A percentile compares a stretch with the other conserved stretches of the same genome.
These are phyloP conservation scores for Erynnis tages DNA, from an alignment of 2,888 invertebrate genomes.

Conservation along the genomic window DNA sequence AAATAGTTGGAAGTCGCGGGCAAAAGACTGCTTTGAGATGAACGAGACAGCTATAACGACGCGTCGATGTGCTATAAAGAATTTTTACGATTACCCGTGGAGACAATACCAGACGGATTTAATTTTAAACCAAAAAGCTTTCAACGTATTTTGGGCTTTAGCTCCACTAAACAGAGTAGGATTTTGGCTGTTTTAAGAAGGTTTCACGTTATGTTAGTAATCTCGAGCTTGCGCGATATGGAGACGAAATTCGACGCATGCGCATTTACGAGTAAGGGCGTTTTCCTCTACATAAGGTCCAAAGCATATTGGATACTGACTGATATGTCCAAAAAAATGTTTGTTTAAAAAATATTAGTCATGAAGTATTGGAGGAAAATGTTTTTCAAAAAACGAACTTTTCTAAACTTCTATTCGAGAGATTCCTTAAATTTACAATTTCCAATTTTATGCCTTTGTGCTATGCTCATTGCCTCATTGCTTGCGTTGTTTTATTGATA, in stretches of 20 bases:
- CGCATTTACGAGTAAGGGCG: constrained; percentile 48
- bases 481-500: too few relatives aligned
- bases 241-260: constrained; percentile 39
- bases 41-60: not conserved
- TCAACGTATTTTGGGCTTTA: constrained; percentile 4
- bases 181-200: not conserved
- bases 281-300: constrained; percentile 31
- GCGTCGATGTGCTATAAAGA: constrained; percentile 39
- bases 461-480: too few relatives aligned
- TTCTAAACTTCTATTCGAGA: too few relatives aligned
- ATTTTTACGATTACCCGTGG: constrained; percentile 62
- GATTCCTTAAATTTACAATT: too few relatives aligned
- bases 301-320: too few relatives aligned
- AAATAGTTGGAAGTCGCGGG: too few relatives aligned
- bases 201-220: constrained; percentile 12
- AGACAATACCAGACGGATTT: constrained; percentile 57
- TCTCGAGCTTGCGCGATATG: constrained; percentile 31
- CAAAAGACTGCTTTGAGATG: not conserved
- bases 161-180: not conserved
- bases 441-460: too few relatives aligned
- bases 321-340: too few relatives aligned
- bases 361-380: too few relatives aligned
- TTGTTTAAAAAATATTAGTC: too few relatives aligned
- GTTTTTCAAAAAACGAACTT: too few relatives aligned
- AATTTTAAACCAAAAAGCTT: constrained; percentile 46